These are phyloP conservation scores for Euplexia lucipara DNA, from an alignment of 2,888 invertebrate species.

Conservation along the genomic window DNA sequence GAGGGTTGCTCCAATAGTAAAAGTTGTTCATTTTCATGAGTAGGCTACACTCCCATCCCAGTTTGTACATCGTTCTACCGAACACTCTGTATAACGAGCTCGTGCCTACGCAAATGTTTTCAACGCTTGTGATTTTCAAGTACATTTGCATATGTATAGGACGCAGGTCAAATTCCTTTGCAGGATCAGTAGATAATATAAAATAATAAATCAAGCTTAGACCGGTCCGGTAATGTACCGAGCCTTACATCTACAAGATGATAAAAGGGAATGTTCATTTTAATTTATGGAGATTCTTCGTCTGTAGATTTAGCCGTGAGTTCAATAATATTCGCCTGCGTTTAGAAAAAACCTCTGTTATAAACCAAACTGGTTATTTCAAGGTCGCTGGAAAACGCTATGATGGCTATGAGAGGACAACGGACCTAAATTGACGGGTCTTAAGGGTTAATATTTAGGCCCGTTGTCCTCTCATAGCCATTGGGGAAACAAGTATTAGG, in stretches of 20 bases:
- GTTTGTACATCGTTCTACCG: no score
- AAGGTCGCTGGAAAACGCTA: constrained; percentile 11
- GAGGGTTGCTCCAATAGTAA: no score
- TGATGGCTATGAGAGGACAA: neutral
- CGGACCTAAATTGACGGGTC: no score
- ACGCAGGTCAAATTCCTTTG: constrained; percentile 48
- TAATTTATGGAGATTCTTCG: constrained; percentile 36
- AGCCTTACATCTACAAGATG: constrained; percentile 5
- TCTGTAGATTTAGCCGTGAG: neutral
- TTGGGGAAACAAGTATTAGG: no score
- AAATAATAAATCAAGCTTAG: constrained; percentile 44
- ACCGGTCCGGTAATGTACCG: constrained; percentile 27
- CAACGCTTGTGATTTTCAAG: constrained; percentile 34
- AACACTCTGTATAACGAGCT: constrained; percentile 6
- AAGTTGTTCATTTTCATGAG: no score
- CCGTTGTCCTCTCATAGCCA: no score
- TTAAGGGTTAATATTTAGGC: no score
- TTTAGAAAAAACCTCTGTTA: neutral
- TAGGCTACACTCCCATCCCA: no score
- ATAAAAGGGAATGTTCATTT: constrained; percentile 11
- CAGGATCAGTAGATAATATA: constrained; percentile 40
- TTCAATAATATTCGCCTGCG: neutral
- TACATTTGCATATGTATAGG: constrained; percentile 45
- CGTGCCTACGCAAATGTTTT: constrained; percentile 30
- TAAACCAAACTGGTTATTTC: constrained; percentile 22